A percentile compares a stretch with the other conserved stretches of the same genome.
Evolutionary conservation across 2,113 vertebrate genomes (phyloP).

Genomic region (Pelodiscus sinensis): DNA sequence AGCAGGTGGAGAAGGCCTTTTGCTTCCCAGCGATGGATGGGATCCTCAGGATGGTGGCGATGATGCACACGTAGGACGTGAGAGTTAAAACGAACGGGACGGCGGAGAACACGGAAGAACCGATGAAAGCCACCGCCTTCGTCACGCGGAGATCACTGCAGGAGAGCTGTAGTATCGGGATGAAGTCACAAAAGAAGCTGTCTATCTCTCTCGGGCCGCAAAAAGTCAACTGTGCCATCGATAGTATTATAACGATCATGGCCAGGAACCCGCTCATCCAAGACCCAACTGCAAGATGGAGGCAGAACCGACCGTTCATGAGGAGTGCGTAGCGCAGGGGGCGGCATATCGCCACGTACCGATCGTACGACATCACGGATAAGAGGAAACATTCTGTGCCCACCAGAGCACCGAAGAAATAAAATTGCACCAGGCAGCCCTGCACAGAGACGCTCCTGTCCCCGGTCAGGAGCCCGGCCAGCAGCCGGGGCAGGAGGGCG

Average conservation of each 20-base stretch:
- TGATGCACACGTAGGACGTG: too few species aligned
- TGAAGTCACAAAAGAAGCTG: not conserved
- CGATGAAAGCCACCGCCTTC: too few species aligned
- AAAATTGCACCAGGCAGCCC: not conserved
- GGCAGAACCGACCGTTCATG: not conserved
- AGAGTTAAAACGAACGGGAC: too few species aligned
- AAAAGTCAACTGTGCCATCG: not conserved
- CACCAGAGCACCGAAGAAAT: not conserved
- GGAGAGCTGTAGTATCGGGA: too few species aligned
- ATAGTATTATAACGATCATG: not conserved
- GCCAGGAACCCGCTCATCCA: not conserved
- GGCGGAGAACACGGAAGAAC: too few species aligned
- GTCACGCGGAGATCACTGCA: too few species aligned
- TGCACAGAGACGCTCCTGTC: too few species aligned
- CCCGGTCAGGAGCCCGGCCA: too few species aligned
- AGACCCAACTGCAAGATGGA: not conserved
- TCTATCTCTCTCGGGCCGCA: not conserved
- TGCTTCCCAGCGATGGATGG: too few species aligned
- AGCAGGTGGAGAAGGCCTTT: too few species aligned
- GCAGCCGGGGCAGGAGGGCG: too few species aligned
- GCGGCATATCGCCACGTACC: not conserved
- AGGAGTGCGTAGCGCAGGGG: not conserved
- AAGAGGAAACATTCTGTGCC: not conserved
- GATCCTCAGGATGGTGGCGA: too few species aligned
- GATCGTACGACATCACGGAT: not conserved